These are phyloP conservation scores for Conomelus anceps DNA, from an alignment of 2,888 invertebrate species.

Conservation along the genomic window DNA sequence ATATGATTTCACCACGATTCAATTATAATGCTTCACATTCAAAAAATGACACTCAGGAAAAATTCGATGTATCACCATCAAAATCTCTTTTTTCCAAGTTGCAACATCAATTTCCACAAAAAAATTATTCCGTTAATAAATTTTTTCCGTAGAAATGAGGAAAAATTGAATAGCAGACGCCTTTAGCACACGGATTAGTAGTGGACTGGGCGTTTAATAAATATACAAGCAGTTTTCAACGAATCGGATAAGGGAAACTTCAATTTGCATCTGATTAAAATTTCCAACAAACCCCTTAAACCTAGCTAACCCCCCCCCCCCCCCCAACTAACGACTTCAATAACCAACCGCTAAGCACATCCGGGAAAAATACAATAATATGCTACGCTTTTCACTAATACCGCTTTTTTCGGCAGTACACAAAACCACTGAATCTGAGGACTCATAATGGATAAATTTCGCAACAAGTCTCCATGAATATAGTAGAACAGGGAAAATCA, in stretches of 20 bases:
- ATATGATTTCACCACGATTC: too few relatives aligned
- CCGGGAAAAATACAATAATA: background rate
- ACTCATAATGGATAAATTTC: too few relatives aligned
- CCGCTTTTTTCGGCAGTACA: background rate
- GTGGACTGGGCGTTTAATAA: background rate
- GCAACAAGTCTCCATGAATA: too few relatives aligned
- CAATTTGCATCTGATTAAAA: background rate
- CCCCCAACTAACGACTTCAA: background rate
- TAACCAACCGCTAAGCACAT: background rate
- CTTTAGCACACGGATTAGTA: background rate
- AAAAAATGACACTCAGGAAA: background rate
- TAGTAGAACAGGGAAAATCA: too few relatives aligned
- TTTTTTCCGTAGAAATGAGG: too few relatives aligned
- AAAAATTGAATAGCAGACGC: background rate
- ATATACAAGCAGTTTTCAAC: background rate
- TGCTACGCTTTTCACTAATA: background rate
- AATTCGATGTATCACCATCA: too few relatives aligned
- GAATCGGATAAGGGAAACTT: background rate
- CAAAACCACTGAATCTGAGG: too few relatives aligned
- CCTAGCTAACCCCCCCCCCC: background rate
- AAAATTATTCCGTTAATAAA: background rate
- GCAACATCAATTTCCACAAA: background rate
- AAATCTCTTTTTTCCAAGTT: background rate
- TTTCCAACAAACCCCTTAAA: background rate
- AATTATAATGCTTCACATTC: background rate